Evolutionary conservation across 1,140 invertebrate genomes (phyloP), one percentile per base, ranked within the genome.

Genomic region (Trichonephila clavata): DNA sequence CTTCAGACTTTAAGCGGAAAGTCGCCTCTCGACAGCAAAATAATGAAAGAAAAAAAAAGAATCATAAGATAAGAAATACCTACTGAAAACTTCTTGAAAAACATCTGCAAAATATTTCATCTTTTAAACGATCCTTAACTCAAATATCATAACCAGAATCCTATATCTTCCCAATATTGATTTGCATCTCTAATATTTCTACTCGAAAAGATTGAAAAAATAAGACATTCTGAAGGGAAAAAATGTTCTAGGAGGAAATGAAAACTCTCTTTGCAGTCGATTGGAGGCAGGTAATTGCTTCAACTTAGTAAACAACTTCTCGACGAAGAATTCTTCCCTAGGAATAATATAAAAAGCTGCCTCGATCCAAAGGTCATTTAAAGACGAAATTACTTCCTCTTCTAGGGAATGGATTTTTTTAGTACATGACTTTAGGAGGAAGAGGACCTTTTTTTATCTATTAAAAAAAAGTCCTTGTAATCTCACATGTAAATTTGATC

Each of bases 281-380:
- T 39, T 77, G 21, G 90, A 39, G 60, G 81, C 60, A 92, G 81
- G 90, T 92, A 92, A 92, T 92, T 92, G 90, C 90, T 84, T 84
- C 77, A 92, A 92, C 90, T 92, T 92, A 92, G 90, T 84, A 92
- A 92, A 92, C 90, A 92, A 92, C 90, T 92, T 92, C 80, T 61
- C 32, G 39, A 65, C 57, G 43, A 92, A 68, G 81, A 92, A 84
- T 92, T 92, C 80, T 92, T 92, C 80, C 16, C 13, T 60, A 81
- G 32, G 84, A 84, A 57, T 89, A 81, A 80, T 80, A 90, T 90
- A 90, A 90, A 87, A 63, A 92, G 39, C 90, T 80, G 50, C 59
- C 14, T 60, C 77, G 39, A 92, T 92, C 90, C 43, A 84, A 92
- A 92, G 90, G 90, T 92, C 90, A 83, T 92, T 92, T 92, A 92